A percentile compares a stretch with the other conserved stretches of the same genome.
These are phyloP conservation scores for Drosophila algonquin DNA, from an alignment of 2,888 invertebrate species.

Conservation along the genomic window DNA sequence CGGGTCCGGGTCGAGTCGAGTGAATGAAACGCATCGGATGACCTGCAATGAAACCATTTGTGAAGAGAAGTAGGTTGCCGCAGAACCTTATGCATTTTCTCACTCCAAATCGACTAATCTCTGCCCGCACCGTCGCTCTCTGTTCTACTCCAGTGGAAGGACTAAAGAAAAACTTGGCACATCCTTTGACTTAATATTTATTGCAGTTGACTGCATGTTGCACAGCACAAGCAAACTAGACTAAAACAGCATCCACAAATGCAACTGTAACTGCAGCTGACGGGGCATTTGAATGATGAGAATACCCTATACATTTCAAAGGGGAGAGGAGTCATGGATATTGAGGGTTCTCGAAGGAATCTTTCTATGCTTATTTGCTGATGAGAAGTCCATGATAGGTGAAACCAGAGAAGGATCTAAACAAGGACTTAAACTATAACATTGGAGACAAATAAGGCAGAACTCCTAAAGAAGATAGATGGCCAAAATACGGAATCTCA, in stretches of 20 bases:
- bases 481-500: too few species aligned
- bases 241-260: slow-evolving; percentile 11
- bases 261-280: neutral
- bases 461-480: too few species aligned
- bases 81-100: neutral
- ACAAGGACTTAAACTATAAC: too few species aligned
- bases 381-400: too few species aligned
- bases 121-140: neutral
- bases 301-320: slow-evolving; percentile 1
- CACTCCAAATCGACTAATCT: neutral
- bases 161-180: slow-evolving; percentile 23
- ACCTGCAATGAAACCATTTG: neutral
- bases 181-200: slow-evolving; percentile 54
- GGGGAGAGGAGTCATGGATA: too few species aligned
- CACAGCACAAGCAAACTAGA: slow-evolving; percentile 20
- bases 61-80: neutral
- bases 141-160: neutral
- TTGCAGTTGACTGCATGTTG: slow-evolving; percentile 57
- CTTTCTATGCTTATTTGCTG: too few species aligned
- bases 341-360: too few species aligned
- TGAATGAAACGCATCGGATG: too few species aligned
- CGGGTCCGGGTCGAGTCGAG: too few species aligned
- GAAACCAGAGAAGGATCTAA: too few species aligned
- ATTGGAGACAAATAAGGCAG: too few species aligned
- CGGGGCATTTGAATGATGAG: neutral